Percentiles rank a stretch among this genome's conserved stretches.
Evolutionary conservation across 2,113 vertebrate species (phyloP).

Genomic region (Cyrtonyx montezumae): DNA sequence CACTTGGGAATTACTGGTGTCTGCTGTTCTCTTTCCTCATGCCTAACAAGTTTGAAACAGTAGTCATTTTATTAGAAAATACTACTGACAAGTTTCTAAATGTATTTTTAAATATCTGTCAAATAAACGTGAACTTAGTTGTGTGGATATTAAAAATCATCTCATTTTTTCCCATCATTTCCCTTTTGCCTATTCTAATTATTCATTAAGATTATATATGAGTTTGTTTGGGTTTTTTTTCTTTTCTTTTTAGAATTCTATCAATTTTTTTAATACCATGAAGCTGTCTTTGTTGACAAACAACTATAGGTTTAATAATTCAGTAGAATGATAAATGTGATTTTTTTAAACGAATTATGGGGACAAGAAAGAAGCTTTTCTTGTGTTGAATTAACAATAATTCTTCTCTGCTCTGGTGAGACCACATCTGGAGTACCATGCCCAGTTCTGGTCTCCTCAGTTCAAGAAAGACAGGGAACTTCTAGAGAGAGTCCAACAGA

Average conservation of each 20-base stretch:
- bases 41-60: not conserved
- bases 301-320: not conserved
- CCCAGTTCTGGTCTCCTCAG: no score
- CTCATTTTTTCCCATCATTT: not conserved
- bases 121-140: not conserved
- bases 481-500: no score
- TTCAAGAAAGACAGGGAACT: no score
- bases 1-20: not conserved
- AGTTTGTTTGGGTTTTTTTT: no score
- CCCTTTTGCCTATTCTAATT: not conserved
- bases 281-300: not conserved
- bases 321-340: not conserved
- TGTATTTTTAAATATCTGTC: not conserved
- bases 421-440: no score
- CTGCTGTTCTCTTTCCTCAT: not conserved
- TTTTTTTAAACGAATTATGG: not conserved
- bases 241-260: not conserved
- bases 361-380: not conserved
- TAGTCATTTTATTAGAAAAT: slow-evolving; percentile 21
- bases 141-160: not conserved
- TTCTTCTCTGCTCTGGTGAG: not conserved
- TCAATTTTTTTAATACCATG: not conserved
- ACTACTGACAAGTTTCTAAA: not conserved
- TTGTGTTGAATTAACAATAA: not conserved
- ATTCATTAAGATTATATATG: not conserved